Conservation (phyloP, 2,797 vertebrate species). For the Taeniopygia guttata region DNA sequence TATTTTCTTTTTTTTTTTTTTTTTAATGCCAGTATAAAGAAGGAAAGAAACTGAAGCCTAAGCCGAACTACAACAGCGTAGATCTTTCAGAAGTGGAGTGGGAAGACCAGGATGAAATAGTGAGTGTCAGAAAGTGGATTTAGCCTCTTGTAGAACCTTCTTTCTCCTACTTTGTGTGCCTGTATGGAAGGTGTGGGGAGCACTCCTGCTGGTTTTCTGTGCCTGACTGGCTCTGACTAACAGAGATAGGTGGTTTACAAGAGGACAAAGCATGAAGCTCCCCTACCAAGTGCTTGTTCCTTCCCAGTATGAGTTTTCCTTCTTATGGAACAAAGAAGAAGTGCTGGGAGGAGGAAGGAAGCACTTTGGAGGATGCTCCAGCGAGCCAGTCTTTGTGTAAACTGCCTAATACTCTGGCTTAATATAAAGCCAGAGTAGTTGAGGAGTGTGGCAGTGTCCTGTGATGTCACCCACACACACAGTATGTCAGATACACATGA, state of each 20-base stretch:
- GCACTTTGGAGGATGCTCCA: background rate
- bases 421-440: background rate
- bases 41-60: conserved; percentile 90
- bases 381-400: background rate
- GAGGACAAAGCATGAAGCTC: background rate
- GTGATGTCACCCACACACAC: background rate
- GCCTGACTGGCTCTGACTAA: background rate
- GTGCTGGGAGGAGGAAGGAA: background rate
- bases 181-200: accelerated
- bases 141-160: background rate
- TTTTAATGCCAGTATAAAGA: conserved; percentile 85
- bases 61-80: conserved; percentile 96
- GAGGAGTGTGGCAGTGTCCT: background rate
- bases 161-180: background rate
- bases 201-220: background rate
- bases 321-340: background rate
- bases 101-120: conserved; percentile 89
- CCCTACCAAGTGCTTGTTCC: background rate
- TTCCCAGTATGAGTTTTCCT: background rate
- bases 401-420: background rate
- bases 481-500: background rate
- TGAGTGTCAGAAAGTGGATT: conserved; percentile 69
- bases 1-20: too few species aligned
- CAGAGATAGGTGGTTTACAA: background rate
- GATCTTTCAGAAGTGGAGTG: conserved; percentile 95